A percentile compares a stretch with the other conserved stretches of the same genome.
Evolutionary conservation across 2,113 vertebrate species (phyloP).

Genomic region (Sialia sialis): DNA sequence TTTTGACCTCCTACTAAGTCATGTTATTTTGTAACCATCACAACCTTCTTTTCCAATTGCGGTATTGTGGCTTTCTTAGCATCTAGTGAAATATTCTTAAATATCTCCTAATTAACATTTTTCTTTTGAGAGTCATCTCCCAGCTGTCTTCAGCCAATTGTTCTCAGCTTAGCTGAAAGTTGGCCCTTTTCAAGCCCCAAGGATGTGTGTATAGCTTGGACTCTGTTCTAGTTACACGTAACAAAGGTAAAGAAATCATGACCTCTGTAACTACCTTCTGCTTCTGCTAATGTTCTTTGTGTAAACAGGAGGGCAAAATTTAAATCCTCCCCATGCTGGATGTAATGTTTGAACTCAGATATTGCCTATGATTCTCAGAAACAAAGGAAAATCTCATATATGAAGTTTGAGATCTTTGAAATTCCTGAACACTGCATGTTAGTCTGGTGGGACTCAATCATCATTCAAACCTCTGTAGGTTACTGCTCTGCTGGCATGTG

Average conservation of each 20-base stretch:
- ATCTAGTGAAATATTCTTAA: slow-evolving; percentile 32
- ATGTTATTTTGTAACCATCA: not conserved
- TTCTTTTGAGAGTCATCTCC: slow-evolving; percentile 28
- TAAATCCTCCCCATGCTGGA: not conserved
- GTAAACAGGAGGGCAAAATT: not conserved
- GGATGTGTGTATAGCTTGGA: not conserved
- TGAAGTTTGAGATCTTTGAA: not conserved
- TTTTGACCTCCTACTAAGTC: not conserved
- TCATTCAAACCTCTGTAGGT: not conserved
- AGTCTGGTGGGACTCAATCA: not conserved
- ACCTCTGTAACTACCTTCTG: not conserved
- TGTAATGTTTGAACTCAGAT: not conserved
- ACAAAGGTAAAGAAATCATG: not conserved
- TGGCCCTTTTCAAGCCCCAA: not conserved
- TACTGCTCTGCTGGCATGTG: fast-evolving
- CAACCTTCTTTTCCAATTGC: not conserved
- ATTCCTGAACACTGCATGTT: not conserved
- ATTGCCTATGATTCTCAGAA: not conserved
- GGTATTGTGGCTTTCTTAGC: slow-evolving; percentile 35
- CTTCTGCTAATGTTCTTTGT: not conserved
- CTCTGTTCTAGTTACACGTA: not conserved
- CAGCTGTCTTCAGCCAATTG: not conserved
- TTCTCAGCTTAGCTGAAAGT: not conserved
- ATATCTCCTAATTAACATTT: slow-evolving; percentile 26
- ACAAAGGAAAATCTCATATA: not conserved